Percentiles rank a stretch among this genome's conserved stretches.
Conservation (phyloP, 2,113 vertebrate species). For the Hemiprocne comata region DNA sequence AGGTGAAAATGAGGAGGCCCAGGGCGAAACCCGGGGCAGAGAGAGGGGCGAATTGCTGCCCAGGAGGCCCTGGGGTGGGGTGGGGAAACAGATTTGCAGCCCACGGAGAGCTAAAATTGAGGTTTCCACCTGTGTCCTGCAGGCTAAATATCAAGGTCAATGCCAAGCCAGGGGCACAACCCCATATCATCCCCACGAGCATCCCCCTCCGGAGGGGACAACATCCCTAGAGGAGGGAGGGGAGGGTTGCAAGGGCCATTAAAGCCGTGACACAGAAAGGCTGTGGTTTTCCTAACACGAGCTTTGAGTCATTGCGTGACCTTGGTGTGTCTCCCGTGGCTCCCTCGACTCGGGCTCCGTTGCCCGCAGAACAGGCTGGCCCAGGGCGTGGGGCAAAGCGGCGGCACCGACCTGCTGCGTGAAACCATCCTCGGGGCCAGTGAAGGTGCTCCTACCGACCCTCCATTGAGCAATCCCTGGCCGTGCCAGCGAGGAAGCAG, state of each 20-base stretch:
- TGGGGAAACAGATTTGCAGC: not conserved
- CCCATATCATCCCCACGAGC: not conserved
- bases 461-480: not conserved
- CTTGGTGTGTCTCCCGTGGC: not conserved
- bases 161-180: not conserved
- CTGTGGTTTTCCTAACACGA: not conserved
- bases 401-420: not conserved
- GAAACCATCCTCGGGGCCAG: not conserved
- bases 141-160: not conserved
- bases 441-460: not conserved
- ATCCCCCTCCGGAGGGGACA: not conserved
- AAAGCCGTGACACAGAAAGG: not conserved
- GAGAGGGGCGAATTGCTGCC: not conserved
- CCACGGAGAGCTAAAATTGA: not conserved
- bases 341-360: not conserved
- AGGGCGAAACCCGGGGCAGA: not conserved
- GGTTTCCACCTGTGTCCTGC: not conserved
- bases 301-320: constrained; percentile 40
- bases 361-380: not conserved
- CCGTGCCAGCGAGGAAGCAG: not conserved
- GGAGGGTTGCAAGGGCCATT: not conserved
- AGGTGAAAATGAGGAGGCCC: constrained; percentile 38
- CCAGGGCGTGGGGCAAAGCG: not conserved
- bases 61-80: not conserved
- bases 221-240: not conserved